Base-by-base conservation (phyloP, 2,113 vertebrate species). In the Sinocyclocheilus anophthalmus region DNA sequence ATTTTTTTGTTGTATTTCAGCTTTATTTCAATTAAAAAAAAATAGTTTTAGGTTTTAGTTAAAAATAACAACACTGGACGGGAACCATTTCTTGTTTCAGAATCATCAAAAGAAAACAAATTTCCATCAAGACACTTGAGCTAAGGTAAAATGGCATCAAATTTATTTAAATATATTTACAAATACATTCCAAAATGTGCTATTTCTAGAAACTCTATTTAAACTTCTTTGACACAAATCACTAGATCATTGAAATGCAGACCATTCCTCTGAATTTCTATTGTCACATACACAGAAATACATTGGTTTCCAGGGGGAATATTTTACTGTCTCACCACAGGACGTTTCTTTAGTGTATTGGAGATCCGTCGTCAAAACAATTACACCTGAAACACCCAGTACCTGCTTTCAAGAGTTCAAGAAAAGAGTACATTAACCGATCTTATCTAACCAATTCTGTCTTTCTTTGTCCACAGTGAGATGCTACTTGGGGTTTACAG, bases 401-500 rank as follows among this genome's bases (percentile, higher is more conserved):
- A 33, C 63, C 22, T 61, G 55, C 20, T 37, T 79, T 12, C 48
- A 77, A 14, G 13, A 24, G 53, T 20, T 7, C 73, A 76, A 26
- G 7, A 76, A 45, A 63, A 63, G 42, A 80, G 80, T 82, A 9
- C 63, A 69, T 69, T 69, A 82, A 50, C 61, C n/a, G 80, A 83
- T 83, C 45, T 83, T 55, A 83, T 83, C 81, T n/a, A 53, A 7
- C 39, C 6, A 30, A 50, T 67, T 67, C 79, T 42, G 33, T 67
- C 79, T 48, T 48, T 63, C 57, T 45, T 65, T 67, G 42, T 67
- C n/a, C 24, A 24, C 2, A 0, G n/a, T 22, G 24, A 67, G 80
- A 30, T 67, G 37, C 79, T 81, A n/a, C 65, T 70, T n/a, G 26
- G 26, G 65, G 4, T 55, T 67, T 12, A 83, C 45, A 72, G 65